phyloP scores from a whole-genome alignment of 1,140 invertebrate species.

The Rhagoletis pomonella region DNA sequence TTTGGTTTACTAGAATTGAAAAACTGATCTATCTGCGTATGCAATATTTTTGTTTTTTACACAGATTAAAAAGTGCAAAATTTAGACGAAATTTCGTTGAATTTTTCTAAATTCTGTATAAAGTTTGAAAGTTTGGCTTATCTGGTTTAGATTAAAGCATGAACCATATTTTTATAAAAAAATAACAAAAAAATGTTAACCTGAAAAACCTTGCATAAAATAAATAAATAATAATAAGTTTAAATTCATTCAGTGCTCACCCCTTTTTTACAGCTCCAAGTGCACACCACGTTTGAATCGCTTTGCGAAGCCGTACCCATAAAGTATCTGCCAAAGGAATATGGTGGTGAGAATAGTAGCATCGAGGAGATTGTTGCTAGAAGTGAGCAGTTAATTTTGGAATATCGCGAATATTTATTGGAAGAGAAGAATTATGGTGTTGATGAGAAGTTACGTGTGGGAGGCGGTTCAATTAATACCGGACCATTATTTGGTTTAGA shows the following conservation, averaged over 20 bases:
- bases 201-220: not conserved
- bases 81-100: no score
- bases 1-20: no score
- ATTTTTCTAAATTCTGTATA: no score
- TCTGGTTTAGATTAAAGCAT: no score
- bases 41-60: no score
- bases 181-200: no score
- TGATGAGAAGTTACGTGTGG: slow-evolving; percentile 76
- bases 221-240: not conserved
- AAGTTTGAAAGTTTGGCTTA: no score
- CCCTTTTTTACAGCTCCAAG: not conserved
- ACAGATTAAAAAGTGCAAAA: no score
- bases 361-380: slow-evolving; percentile 63
- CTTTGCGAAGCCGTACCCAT: slow-evolving; percentile 75
- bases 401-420: slow-evolving; percentile 74
- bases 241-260: not conserved
- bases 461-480: slow-evolving; percentile 64
- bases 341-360: slow-evolving; percentile 75
- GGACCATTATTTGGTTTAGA: slow-evolving; percentile 77
- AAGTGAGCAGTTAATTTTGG: slow-evolving; percentile 61
- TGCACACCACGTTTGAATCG: slow-evolving; percentile 69
- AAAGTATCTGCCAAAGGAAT: slow-evolving; percentile 76
- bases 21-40: no score
- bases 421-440: slow-evolving; percentile 76
- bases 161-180: no score